These are phyloP conservation scores for Callipepla californica DNA, from an alignment of 2,113 vertebrate genomes.

Conservation along the genomic window DNA sequence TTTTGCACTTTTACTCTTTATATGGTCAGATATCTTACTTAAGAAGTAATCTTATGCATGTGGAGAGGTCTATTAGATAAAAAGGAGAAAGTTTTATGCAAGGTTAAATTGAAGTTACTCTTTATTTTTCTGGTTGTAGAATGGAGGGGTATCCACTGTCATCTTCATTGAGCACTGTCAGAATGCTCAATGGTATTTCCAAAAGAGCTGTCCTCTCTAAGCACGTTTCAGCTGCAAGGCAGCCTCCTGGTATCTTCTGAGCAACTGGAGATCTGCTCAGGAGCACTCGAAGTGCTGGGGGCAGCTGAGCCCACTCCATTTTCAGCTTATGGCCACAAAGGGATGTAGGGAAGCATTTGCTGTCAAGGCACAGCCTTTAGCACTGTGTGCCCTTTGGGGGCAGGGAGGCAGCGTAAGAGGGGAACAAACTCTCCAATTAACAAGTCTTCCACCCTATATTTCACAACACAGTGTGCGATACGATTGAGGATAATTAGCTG, in stretches of 20 bases:
- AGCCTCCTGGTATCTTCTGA: not conserved
- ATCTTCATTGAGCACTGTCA: not conserved
- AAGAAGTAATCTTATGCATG: not conserved
- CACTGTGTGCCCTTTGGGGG: rapidly evolving
- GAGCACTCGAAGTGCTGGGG: not conserved
- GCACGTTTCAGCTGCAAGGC: not conserved
- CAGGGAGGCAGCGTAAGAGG: rapidly evolving
- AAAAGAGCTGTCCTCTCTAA: not conserved
- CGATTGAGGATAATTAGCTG: not conserved
- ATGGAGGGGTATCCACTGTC: not conserved
- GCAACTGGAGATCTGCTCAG: not conserved
- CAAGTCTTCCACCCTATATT: rapidly evolving
- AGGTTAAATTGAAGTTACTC: not conserved
- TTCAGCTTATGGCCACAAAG: not conserved
- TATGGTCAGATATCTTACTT: not conserved
- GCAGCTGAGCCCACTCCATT: not conserved
- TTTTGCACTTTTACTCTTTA: not conserved
- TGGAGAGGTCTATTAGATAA: not conserved
- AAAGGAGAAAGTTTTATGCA: not conserved
- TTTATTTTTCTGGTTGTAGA: not conserved
- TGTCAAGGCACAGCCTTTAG: rapidly evolving
- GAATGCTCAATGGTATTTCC: conserved; percentile 7
- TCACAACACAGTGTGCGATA: not conserved
- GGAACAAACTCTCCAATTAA: not conserved
- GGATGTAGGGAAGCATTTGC: rapidly evolving